phyloP scores from a whole-genome alignment of 2,113 vertebrate genomes.

The Platichthys flesus region DNA sequence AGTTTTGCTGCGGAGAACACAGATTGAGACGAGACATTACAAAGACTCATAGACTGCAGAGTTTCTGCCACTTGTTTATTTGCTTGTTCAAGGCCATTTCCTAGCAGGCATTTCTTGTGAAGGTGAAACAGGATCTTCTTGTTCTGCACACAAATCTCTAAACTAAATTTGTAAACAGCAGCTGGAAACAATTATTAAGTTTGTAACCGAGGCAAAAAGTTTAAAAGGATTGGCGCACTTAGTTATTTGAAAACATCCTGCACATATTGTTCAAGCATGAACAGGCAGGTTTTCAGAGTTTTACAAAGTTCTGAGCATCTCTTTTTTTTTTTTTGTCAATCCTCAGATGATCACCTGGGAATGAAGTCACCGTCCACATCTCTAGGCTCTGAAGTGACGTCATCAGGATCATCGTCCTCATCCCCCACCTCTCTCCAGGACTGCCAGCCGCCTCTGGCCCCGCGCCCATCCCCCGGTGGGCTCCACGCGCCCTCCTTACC shows the following conservation, averaged over 20 bases:
- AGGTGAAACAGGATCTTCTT: slow-evolving; percentile 50
- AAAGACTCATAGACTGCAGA: slow-evolving; percentile 63
- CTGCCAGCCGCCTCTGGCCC: slow-evolving; percentile 83
- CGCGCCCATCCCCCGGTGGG: slow-evolving; percentile 83
- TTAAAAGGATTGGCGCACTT: neutral
- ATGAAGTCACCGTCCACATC: slow-evolving; percentile 83
- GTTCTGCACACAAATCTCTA: slow-evolving; percentile 31
- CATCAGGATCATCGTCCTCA: slow-evolving; percentile 81
- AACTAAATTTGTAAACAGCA: slow-evolving; percentile 47
- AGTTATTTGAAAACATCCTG: neutral
- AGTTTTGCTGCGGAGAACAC: slow-evolving; percentile 74
- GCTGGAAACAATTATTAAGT: slow-evolving; percentile 19
- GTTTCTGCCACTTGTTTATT: slow-evolving; percentile 66
- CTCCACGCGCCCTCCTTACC: slow-evolving; percentile 85
- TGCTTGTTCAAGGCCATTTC: slow-evolving; percentile 56
- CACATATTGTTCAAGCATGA: too few relatives aligned
- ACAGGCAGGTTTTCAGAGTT: too few relatives aligned
- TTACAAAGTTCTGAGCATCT: too few relatives aligned
- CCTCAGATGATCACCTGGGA: slow-evolving; percentile 79
- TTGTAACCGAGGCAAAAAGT: slow-evolving; percentile 5
- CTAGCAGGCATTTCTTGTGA: slow-evolving; percentile 60
- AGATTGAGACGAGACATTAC: slow-evolving; percentile 77
- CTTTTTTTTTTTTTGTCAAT: slow-evolving; percentile 54
- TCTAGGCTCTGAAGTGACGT: slow-evolving; percentile 80
- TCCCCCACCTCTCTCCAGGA: slow-evolving; percentile 80